Evolutionary conservation across 2,797 vertebrate species (phyloP), one percentile per base, ranked within the genome.

Genomic region (Tokudaia muenninki): DNA sequence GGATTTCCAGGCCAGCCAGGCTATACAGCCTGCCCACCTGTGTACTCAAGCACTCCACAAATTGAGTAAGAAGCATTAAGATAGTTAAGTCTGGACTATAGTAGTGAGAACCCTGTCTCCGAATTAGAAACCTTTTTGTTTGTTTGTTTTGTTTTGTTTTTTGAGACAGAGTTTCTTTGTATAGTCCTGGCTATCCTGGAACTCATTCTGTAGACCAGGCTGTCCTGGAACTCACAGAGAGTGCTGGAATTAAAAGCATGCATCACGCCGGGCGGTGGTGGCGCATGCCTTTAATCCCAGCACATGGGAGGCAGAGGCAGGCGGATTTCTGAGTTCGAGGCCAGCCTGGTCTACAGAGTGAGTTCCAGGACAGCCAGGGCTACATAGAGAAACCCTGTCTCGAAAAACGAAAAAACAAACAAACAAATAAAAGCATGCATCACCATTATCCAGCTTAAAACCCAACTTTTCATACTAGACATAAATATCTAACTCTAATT

Each of bases 81-180:
- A 52, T 34, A 41, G 41, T 41, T 41, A n/a, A 91, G 34, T 1
- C 44, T 80, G 31, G 22, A 8, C 47, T 82, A 80, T 17, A 65
- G 41, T 34, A 86, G 29, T 4, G 16, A 78, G 21, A 90, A 4
- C 21, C 41, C 21, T n/a, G 34, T 72, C 31, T 72, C 65, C 65
- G 70, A 87, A 87, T n/a, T 17, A 34, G 96, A 96, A 78, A 16
- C 17, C 34, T 96, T 90, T 90, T 95, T 95, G 13, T 26, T 81
- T 79, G 9, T 31, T 19, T 37, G 21, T n/a, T 81, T 81, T 24
- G 52, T 8, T 65, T 83, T 82, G 4, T 31, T 67, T 67, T 61
- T 83, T 63, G 26, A 63, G 41, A 84, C 41, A 75, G 22, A 22
- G 59, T 65, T 47, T 63, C 34, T 57, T 44, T 84, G 16, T 47